Conservation (phyloP, 2,888 invertebrate genomes). For the Sympetrum striolatum region DNA sequence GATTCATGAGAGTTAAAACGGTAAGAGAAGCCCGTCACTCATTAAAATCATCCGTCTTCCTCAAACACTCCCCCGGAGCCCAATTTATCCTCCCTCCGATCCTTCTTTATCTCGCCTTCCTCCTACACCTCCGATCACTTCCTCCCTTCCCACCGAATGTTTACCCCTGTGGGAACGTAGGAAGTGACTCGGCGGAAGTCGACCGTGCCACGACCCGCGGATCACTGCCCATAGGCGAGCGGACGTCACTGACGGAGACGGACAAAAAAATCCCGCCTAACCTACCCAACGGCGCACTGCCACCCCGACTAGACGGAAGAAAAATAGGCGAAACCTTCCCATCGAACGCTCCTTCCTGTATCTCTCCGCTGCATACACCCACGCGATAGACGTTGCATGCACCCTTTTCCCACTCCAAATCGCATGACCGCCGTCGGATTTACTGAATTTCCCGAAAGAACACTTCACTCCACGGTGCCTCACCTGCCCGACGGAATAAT, state of each 20-base stretch:
- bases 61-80: background rate
- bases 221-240: background rate
- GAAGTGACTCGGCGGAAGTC: background rate
- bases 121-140: background rate
- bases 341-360: background rate
- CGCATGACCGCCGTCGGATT: background rate
- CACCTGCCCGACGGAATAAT: background rate
- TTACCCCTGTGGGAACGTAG: background rate
- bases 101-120: background rate
- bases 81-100: background rate
- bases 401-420: background rate
- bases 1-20: background rate
- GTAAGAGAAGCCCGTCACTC: background rate
- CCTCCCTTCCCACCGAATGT: background rate
- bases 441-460: background rate
- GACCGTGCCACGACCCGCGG: background rate
- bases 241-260: background rate
- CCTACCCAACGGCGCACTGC: background rate
- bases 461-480: background rate
- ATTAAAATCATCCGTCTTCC: background rate
- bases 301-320: background rate
- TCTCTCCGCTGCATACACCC: background rate
- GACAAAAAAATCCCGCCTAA: background rate
- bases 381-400: background rate
- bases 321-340: background rate